Conservation (phyloP, 1,140 invertebrate genomes). For the Orussus abietinus region DNA sequence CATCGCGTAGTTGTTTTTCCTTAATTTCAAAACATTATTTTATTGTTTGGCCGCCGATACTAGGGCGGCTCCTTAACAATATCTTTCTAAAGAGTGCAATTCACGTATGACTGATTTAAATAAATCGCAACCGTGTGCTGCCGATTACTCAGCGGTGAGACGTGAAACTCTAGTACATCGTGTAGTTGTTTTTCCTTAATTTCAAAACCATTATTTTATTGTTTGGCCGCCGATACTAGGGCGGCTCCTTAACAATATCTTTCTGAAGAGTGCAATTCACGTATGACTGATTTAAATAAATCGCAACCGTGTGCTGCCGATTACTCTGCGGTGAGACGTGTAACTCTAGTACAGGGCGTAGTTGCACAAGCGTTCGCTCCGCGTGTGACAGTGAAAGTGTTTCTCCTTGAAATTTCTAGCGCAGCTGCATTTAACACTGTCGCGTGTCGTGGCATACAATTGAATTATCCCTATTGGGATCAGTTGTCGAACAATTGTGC, state of each 20-base stretch:
- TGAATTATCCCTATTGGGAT: background rate
- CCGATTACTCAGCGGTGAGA: no score
- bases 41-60: no score
- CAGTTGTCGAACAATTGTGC: no score
- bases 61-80: no score
- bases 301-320: constrained; percentile 8
- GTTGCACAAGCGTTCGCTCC: constrained; percentile 29
- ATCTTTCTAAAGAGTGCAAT: no score
- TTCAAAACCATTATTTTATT: no score
- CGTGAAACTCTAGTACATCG: no score
- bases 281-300: background rate
- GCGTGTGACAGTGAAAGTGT: constrained; percentile 49
- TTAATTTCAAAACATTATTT: no score
- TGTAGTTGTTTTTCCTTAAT: constrained; percentile 6
- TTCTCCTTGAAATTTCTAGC: constrained; percentile 48
- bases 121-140: no score
- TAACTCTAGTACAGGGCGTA: constrained; percentile 7
- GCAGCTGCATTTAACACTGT: constrained; percentile 25
- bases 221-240: no score
- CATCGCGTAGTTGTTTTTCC: no score
- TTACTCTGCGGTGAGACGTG: constrained; percentile 20
- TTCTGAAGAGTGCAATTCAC: background rate
- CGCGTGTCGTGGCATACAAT: background rate
- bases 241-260: constrained; percentile 6
- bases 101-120: no score